Evolutionary conservation across 2,797 vertebrate species (phyloP).

Genomic region (Hapalemur alaotrensis): DNA sequence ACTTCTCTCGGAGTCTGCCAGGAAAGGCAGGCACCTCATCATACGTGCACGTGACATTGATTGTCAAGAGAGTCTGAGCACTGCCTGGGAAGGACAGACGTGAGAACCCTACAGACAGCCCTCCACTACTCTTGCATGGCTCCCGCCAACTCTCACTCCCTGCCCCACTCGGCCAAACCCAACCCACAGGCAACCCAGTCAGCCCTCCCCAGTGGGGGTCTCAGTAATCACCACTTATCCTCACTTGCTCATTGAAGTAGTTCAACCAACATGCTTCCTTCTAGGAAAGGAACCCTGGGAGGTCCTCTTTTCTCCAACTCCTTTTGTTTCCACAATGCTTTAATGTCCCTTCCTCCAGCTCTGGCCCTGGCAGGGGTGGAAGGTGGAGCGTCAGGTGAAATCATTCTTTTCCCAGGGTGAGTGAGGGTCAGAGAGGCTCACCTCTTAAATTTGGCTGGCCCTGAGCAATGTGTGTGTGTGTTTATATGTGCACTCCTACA

Average conservation of each 20-base stretch:
- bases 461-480: not conserved
- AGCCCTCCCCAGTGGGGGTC: too few relatives aligned
- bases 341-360: not conserved
- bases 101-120: not conserved
- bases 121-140: not conserved
- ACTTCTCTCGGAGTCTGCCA: not conserved
- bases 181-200: accelerated
- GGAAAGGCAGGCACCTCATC: not conserved
- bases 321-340: not conserved
- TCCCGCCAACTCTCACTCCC: not conserved
- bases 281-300: not conserved
- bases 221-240: not conserved
- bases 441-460: not conserved
- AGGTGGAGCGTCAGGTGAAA: not conserved
- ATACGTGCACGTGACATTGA: not conserved
- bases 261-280: not conserved
- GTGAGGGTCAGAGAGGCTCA: not conserved
- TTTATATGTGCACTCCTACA: not conserved
- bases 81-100: not conserved
- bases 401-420: not conserved
- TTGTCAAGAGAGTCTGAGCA: not conserved
- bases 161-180: not conserved
- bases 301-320: not conserved
- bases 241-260: not conserved
- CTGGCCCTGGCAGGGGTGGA: not conserved